Evolutionary conservation across 2,888 invertebrate species (phyloP).

Genomic region (Ectemnius cavifrons): DNA sequence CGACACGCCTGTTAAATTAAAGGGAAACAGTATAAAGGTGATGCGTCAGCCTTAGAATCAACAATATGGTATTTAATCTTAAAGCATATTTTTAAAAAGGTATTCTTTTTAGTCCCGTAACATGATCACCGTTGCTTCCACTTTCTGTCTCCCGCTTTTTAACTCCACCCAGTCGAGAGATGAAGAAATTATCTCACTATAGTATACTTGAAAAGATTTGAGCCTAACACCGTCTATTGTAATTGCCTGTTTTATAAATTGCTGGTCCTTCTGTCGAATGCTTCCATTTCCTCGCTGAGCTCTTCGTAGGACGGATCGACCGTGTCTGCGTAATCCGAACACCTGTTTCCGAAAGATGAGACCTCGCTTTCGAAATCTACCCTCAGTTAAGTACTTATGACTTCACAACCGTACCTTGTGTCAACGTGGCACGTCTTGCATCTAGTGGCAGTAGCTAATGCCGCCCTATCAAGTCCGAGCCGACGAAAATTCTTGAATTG

Average conservation of each 20-base stretch:
- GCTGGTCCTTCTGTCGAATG: constrained; percentile 52
- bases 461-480: constrained; percentile 60
- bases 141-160: too few relatives aligned
- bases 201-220: neutral
- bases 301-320: constrained; percentile 54
- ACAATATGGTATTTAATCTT: too few relatives aligned
- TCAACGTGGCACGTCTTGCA: constrained; percentile 47
- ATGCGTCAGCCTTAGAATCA: too few relatives aligned
- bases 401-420: constrained; percentile 1
- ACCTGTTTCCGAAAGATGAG: constrained; percentile 27
- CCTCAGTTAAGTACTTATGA: neutral
- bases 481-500: constrained; percentile 54
- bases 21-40: too few relatives aligned
- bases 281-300: constrained; percentile 57
- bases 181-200: neutral
- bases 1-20: too few relatives aligned
- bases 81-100: too few relatives aligned
- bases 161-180: too few relatives aligned
- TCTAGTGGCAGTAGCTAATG: constrained; percentile 44
- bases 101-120: neutral
- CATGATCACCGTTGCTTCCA: neutral
- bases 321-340: constrained; percentile 45
- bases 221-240: neutral
- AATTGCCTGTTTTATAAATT: neutral
- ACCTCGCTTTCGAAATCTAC: neutral